Conservation (phyloP, 2,797 vertebrate genomes). For the Selene dorsalis region DNA sequence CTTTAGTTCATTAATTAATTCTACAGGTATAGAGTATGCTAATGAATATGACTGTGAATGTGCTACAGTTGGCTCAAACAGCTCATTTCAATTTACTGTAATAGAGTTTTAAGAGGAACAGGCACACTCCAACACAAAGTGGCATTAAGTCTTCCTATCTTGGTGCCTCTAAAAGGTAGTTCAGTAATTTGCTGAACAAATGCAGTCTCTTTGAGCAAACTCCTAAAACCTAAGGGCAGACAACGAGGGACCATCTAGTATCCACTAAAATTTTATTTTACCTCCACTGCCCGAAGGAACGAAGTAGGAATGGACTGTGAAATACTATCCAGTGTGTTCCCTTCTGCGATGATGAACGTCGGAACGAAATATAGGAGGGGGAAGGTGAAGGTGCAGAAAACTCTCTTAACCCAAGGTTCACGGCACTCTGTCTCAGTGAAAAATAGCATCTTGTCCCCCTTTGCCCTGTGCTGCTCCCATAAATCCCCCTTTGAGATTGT, state of each 20-base stretch:
- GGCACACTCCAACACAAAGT: conserved; percentile 63
- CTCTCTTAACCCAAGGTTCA: conserved; percentile 69
- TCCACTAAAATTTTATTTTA: conserved; percentile 61
- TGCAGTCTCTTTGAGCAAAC: conserved; percentile 66
- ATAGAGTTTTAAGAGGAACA: conserved; percentile 69
- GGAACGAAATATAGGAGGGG: conserved; percentile 52
- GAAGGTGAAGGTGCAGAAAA: conserved; percentile 59
- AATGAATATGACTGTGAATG: conserved; percentile 72
- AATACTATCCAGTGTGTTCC: conserved; percentile 60
- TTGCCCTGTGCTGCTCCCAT: conserved; percentile 74
- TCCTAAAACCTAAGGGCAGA: conserved; percentile 63
- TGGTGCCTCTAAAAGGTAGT: conserved; percentile 64
- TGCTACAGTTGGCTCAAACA: conserved; percentile 66
- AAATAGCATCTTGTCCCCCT: conserved; percentile 74
- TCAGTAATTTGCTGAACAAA: conserved; percentile 73
- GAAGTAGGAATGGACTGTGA: conserved; percentile 54
- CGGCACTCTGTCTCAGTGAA: conserved; percentile 75
- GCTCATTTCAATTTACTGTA: conserved; percentile 73
- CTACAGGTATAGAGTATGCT: conserved; percentile 54
- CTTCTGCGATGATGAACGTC: conserved; percentile 59
- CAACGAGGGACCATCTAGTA: conserved; percentile 55
- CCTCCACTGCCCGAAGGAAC: conserved; percentile 49
- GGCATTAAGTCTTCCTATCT: conserved; percentile 57
- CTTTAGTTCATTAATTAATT: conserved; percentile 59
- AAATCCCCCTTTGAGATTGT: conserved; percentile 82